phyloP scores from a whole-genome alignment of 2,888 invertebrate species.

The Hedya salicella region DNA sequence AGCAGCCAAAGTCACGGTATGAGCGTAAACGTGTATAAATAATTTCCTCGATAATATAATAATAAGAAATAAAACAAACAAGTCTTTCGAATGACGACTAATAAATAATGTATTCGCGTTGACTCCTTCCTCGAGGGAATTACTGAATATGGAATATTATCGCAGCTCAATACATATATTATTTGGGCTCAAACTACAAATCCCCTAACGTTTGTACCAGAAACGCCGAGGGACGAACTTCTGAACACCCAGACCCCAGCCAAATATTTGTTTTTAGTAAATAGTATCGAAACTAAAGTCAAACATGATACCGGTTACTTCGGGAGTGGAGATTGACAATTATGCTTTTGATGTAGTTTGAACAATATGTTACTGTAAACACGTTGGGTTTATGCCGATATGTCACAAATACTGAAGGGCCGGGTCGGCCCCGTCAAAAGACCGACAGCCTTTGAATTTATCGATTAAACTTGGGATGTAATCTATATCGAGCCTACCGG shows the following conservation, averaged over 20 bases:
- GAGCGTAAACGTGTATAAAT: too few species aligned
- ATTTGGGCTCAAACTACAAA: constrained; percentile 23
- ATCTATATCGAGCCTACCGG: not conserved
- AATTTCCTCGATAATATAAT: not conserved
- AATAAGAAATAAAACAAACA: not conserved
- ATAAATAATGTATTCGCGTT: constrained; percentile 13
- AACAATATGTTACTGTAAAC: constrained; percentile 38
- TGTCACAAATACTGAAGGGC: constrained; percentile 25
- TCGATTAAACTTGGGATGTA: constrained; percentile 5
- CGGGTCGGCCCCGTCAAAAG: constrained; percentile 34
- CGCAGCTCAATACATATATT: constrained; percentile 16
- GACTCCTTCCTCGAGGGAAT: constrained; percentile 11
- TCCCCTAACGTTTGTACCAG: constrained; percentile 22
- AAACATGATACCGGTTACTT: constrained; percentile 34
- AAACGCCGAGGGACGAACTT: constrained; percentile 24
- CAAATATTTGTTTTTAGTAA: constrained; percentile 42
- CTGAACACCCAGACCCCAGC: constrained; percentile 10
- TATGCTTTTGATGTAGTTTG: constrained; percentile 28
- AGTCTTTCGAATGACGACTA: not conserved
- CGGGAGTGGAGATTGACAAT: constrained; percentile 30
- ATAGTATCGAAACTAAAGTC: constrained; percentile 41
- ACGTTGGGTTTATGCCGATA: constrained; percentile 22
- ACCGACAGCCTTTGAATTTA: constrained; percentile 21
- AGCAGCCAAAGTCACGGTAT: too few species aligned
- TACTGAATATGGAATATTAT: constrained; percentile 20